phyloP scores from a whole-genome alignment of 1,140 invertebrate species.

The Lanistes nyassanus region DNA sequence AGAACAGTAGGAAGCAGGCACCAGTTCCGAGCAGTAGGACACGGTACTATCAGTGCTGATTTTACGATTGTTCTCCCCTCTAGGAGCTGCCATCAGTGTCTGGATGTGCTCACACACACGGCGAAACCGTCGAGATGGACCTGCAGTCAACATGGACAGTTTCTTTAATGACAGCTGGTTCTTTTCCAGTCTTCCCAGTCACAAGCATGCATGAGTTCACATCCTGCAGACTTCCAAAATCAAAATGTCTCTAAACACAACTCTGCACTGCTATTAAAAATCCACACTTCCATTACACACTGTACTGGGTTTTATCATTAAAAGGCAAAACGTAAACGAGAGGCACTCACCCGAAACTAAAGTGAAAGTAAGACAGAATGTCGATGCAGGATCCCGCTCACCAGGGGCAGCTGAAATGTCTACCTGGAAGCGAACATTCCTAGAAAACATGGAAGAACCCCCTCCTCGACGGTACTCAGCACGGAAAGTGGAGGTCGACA shows the following conservation, averaged over 20 bases:
- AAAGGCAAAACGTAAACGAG: too few species aligned
- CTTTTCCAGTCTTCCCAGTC: too few species aligned
- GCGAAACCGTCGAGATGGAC: conserved; percentile 93
- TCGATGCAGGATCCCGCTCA: conserved; percentile 70
- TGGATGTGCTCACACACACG: conserved; percentile 97
- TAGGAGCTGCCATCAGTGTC: conserved; percentile 58
- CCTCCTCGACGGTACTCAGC: conserved; percentile 94
- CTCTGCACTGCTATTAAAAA: too few species aligned
- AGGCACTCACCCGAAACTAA: conserved; percentile 83
- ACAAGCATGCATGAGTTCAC: too few species aligned
- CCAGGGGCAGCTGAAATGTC: conserved; percentile 69
- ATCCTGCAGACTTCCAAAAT: too few species aligned
- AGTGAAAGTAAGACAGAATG: conserved; percentile 96
- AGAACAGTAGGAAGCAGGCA: conserved; percentile 53
- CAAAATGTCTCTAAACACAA: too few species aligned
- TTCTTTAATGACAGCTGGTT: too few species aligned
- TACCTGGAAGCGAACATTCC: conserved; percentile 95
- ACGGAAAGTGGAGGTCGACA: conserved; percentile 97
- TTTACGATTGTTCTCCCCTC: conserved; percentile 59
- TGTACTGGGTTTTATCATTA: too few species aligned
- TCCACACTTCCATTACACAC: too few species aligned
- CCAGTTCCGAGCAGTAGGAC: conserved; percentile 60
- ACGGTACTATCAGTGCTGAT: conserved; percentile 62
- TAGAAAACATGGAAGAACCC: conserved; percentile 94
- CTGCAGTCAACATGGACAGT: conserved; percentile 67